Evolutionary conservation across 2,113 vertebrate genomes (phyloP).

Genomic region (Odocoileus virginianus): DNA sequence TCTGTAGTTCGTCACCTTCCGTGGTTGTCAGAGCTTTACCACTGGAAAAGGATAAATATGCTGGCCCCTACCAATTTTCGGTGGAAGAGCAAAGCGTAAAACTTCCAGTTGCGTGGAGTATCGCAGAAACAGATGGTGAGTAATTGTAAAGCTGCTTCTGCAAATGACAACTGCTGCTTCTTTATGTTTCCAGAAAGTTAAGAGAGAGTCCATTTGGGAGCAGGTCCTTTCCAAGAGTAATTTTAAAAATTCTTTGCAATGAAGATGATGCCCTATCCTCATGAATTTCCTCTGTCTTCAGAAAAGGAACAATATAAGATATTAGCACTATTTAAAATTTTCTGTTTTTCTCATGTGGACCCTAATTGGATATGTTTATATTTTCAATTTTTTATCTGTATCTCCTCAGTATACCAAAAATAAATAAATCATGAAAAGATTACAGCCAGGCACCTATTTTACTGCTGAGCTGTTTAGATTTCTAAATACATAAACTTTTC

Average conservation of each 20-base stretch:
- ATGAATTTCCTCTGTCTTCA: not conserved
- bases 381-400: not conserved
- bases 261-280: not conserved
- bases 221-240: not conserved
- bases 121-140: conserved; percentile 80
- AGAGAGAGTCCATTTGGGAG: not conserved
- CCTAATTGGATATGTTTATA: not conserved
- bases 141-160: not conserved
- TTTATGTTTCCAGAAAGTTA: not conserved
- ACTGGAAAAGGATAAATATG: conserved; percentile 68
- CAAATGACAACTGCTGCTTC: not conserved
- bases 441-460: not conserved
- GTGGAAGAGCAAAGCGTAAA: conserved; percentile 64
- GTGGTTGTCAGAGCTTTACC: conserved; percentile 75
- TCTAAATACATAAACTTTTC: not conserved
- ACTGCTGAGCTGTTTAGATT: not conserved
- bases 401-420: not conserved
- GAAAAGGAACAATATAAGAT: not conserved
- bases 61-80: conserved; percentile 79
- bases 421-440: not conserved
- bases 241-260: not conserved
- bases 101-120: conserved; percentile 72
- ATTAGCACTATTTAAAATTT: not conserved
- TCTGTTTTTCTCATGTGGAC: not conserved
- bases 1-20: conserved; percentile 72